Conservation (phyloP, 1,140 invertebrate species). For the Bombus soroeensis region DNA sequence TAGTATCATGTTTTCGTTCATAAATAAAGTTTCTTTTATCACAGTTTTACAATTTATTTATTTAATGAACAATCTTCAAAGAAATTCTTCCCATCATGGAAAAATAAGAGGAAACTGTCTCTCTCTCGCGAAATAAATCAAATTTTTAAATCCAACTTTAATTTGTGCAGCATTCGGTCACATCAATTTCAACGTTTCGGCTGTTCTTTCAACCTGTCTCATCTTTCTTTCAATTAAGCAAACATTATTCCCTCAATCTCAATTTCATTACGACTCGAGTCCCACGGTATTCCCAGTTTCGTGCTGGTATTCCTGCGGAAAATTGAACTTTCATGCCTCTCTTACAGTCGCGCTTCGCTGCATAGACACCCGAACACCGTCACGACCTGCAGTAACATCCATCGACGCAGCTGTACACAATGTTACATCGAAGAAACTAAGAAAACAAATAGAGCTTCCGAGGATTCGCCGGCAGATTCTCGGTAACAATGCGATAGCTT, state of each 20-base stretch:
- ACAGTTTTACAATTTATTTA: not conserved
- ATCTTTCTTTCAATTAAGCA: conserved; percentile 1
- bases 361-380: not conserved
- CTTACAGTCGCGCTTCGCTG: not conserved
- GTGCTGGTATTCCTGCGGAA: not conserved
- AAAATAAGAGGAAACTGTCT: too few species aligned
- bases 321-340: conserved; percentile 9
- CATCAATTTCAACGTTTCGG: not conserved
- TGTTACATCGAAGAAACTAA: not conserved
- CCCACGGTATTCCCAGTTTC: not conserved
- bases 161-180: not conserved
- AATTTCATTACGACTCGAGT: not conserved
- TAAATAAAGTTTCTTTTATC: not conserved
- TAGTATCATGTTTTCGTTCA: not conserved
- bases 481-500: not conserved
- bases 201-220: not conserved
- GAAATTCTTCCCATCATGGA: not conserved
- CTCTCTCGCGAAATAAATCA: not conserved
- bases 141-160: not conserved
- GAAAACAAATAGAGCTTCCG: not conserved
- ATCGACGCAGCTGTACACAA: not conserved
- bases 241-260: conserved; percentile 12
- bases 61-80: not conserved
- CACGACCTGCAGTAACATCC: not conserved
- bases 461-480: not conserved